Evolutionary conservation across 1,140 invertebrate species (phyloP).

Genomic region (Helicorthomorpha holstii): DNA sequence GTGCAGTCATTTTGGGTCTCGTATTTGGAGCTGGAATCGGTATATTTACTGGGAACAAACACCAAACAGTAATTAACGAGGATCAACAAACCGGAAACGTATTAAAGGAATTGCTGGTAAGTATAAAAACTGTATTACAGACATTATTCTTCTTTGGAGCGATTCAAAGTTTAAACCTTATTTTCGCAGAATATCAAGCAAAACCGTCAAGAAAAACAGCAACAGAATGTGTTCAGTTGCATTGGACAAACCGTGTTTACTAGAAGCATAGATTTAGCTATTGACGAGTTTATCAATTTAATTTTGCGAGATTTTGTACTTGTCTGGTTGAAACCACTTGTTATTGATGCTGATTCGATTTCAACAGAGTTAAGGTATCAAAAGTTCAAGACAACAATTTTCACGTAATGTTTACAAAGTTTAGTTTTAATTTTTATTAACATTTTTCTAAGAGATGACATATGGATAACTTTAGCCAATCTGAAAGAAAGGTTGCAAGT

Average conservation of each 20-base stretch:
- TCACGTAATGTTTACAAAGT: background rate
- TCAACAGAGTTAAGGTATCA: constrained; percentile 27
- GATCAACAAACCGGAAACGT: no score
- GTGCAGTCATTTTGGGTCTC: no score
- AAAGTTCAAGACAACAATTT: background rate
- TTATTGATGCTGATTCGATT: constrained; percentile 33
- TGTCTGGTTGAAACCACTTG: constrained; percentile 49
- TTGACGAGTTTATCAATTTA: constrained; percentile 66
- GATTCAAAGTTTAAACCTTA: no score
- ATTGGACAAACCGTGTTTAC: background rate
- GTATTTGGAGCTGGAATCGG: no score
- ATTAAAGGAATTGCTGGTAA: no score
- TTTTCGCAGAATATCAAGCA: no score
- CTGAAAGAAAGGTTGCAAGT: constrained; percentile 48
- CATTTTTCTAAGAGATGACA: constrained; percentile 49
- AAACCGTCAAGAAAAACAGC: no score
- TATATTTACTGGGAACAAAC: no score
- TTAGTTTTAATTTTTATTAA: background rate
- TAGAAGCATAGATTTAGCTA: constrained; percentile 45
- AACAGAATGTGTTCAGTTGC: no score
- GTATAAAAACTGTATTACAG: no score
- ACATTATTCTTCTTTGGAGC: no score
- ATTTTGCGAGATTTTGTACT: constrained; percentile 58
- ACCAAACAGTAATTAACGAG: no score
- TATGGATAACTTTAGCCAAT: constrained; percentile 60